Conservation (phyloP, 2,113 vertebrate genomes). For the Phrynosoma blainvillii region DNA sequence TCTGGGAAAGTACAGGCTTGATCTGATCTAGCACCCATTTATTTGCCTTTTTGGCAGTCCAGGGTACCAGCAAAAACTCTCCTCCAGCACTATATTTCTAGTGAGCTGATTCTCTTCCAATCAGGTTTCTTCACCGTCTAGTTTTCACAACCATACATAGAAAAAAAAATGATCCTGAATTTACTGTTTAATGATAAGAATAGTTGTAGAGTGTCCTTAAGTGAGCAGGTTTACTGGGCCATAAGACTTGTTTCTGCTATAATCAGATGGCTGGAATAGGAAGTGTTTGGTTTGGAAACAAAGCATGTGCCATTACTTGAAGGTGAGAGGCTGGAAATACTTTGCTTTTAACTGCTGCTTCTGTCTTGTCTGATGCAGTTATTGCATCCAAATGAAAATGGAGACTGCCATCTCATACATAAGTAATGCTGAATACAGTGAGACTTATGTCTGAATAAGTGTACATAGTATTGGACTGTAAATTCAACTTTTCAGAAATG, state of each 20-base stretch:
- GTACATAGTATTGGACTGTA: neutral
- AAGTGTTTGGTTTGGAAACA: constrained; percentile 43
- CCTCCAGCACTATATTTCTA: no score
- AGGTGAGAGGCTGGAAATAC: neutral
- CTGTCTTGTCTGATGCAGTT: neutral
- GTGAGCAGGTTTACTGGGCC: constrained; percentile 8
- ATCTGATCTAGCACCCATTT: no score
- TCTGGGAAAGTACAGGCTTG: no score
- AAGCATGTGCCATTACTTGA: constrained; percentile 42
- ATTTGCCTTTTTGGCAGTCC: no score
- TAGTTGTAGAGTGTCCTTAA: neutral
- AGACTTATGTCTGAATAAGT: neutral
- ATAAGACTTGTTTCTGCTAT: constrained; percentile 26
- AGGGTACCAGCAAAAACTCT: no score
- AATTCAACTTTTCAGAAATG: neutral
- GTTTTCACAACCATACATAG: no score
- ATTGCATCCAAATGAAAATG: neutral
- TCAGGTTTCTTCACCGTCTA: no score
- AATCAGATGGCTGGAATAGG: constrained; percentile 41
- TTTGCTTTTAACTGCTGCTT: neutral
- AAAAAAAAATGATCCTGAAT: no score
- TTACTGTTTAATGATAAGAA: no score
- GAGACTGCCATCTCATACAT: neutral
- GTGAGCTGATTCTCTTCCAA: no score
- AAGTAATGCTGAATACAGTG: no score